phyloP scores from a whole-genome alignment of 2,888 invertebrate genomes.

The Xylocampa areola region DNA sequence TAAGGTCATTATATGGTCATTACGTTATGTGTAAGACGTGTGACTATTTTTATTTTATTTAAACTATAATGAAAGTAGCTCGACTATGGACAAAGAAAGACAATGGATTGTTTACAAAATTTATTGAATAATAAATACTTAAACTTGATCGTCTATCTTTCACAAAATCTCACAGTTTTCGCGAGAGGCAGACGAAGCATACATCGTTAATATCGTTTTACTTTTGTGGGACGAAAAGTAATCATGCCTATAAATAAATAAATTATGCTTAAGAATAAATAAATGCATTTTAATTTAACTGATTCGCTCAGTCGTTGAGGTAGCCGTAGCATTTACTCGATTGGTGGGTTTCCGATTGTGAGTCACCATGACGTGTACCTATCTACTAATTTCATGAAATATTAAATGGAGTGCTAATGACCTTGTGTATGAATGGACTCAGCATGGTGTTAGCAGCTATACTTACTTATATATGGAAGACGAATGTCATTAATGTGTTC shows the following conservation, averaged over 20 bases:
- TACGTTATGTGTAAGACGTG: constrained; percentile 1
- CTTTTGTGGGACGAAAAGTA: constrained; percentile 23
- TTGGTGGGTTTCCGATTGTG: constrained; percentile 50
- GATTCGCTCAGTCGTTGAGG: constrained; percentile 53
- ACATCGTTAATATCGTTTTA: constrained; percentile 13
- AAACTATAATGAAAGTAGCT: constrained; percentile 7
- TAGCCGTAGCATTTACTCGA: constrained; percentile 46
- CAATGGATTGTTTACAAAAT: constrained; percentile 17
- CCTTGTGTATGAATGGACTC: background rate
- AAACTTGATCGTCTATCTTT: constrained; percentile 76
- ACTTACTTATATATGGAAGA: too few species aligned
- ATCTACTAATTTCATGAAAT: constrained; percentile 6
- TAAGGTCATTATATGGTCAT: constrained; percentile 4
- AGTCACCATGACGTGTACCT: constrained; percentile 15
- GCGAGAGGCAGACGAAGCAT: constrained; percentile 80
- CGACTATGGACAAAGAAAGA: constrained; percentile 24
- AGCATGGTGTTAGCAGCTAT: background rate
- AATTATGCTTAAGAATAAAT: constrained; percentile 40
- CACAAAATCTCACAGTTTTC: constrained; percentile 70
- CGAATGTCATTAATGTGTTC: too few species aligned
- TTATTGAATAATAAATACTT: constrained; percentile 55
- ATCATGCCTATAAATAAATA: constrained; percentile 31
- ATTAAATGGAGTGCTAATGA: constrained; percentile 11
- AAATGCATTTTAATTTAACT: constrained; percentile 51
- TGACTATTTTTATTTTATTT: constrained; percentile 32